phyloP scores from a whole-genome alignment of 2,888 invertebrate species.

The Sesamia inferens region DNA sequence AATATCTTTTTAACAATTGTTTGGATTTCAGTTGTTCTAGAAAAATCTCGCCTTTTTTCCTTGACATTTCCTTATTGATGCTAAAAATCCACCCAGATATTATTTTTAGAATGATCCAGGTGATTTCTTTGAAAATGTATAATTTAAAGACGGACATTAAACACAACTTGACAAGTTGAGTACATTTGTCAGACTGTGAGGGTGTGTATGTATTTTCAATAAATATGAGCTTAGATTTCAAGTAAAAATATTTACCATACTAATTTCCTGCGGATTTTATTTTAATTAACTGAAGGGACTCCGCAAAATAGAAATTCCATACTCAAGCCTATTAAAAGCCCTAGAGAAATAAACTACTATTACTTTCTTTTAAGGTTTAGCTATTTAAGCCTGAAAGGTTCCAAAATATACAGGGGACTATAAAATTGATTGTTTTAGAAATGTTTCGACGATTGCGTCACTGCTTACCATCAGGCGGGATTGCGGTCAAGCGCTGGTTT shows the following conservation, averaged over 20 bases:
- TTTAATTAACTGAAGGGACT: background rate
- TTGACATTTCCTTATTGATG: background rate
- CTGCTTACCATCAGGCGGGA: too few species aligned
- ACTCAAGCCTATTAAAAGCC: slow-evolving; percentile 19
- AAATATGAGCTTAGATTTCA: background rate
- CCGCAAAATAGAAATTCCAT: slow-evolving; percentile 8
- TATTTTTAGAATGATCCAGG: background rate
- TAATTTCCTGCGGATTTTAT: slow-evolving; percentile 8
- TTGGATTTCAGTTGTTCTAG: background rate
- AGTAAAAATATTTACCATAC: background rate
- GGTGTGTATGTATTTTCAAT: background rate
- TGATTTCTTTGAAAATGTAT: background rate
- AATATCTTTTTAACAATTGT: background rate
- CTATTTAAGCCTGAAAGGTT: slow-evolving; percentile 27
- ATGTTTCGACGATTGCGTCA: too few species aligned
- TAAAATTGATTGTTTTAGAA: slow-evolving; percentile 39
- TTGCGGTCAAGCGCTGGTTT: too few species aligned
- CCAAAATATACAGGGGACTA: slow-evolving; percentile 16
- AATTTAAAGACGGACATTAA: background rate
- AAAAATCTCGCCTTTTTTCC: background rate
- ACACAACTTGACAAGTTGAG: background rate
- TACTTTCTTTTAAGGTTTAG: slow-evolving; percentile 33
- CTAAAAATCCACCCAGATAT: background rate
- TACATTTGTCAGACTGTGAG: background rate
- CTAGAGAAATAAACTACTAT: slow-evolving; percentile 2